Base-by-base conservation (phyloP, 2,888 invertebrate genomes). In the Andrena flavipes region DNA sequence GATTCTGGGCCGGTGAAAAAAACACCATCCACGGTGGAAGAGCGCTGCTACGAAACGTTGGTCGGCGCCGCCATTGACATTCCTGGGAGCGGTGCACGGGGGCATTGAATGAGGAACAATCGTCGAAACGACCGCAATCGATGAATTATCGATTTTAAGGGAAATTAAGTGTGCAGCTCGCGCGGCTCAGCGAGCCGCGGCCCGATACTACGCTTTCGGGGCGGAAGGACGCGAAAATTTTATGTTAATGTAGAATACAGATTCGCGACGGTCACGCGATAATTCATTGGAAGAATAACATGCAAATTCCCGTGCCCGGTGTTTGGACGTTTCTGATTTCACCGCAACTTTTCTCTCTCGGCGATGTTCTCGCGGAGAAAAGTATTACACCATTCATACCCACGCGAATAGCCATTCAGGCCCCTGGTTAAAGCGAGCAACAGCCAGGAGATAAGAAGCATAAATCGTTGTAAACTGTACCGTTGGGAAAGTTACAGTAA, bases 371-470 rank as follows among this genome's bases (percentile, higher is more conserved):
- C 59, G 64, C 70, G n/a, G 51, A 8, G 29, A 54, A 63, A 72
- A 30, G 54, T 30, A 60, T 82, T 75, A 65, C 80, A 30, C 63
- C 63, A 75, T 71, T 63, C 62, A 48, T 70, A 65, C 51, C 35
- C 49, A n/a, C 33, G 30, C 26, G 48, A 48, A 56, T 35, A 56
- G 35, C 74, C 30, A 62, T 33, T 49, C 42, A 35, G 35, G 60
- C 60, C n/a, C 49, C 51, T 29, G 62, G 54, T 71, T 71, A 33
- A 48, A 71, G 30, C 71, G 56, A 59, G 62, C 35, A 35, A 33
- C 6, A 67, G 16, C 42, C 42, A 8, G 10, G 0, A 35, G 82
- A 80, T 81, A 81, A 80, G 75, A 35, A 33, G 54, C 62, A 48
- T 48, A 69, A 68, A 63, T 76, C 72, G 68, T 7, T 8, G 71